Evolutionary conservation across 2,888 invertebrate genomes (phyloP).

Genomic region (Drosophila dives): DNA sequence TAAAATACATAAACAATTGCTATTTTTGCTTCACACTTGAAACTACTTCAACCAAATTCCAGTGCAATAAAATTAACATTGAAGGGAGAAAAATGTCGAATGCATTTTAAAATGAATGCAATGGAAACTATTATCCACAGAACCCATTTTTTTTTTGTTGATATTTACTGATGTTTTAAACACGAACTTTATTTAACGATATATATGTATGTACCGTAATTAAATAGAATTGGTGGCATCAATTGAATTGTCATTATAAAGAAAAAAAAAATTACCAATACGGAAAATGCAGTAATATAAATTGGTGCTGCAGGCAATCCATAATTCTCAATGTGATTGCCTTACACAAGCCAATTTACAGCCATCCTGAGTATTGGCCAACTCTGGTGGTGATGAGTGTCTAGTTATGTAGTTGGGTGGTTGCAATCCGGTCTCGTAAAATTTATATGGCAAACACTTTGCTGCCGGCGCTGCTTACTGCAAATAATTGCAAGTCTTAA

Average conservation of each 20-base stretch:
- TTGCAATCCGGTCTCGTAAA: slow-evolving; percentile 52
- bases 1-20: no score
- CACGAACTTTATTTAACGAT: neutral
- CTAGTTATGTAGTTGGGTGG: neutral
- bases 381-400: neutral
- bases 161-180: neutral
- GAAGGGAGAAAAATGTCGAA: neutral
- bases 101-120: neutral
- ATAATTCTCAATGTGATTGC: neutral
- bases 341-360: slow-evolving; percentile 41
- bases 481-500: slow-evolving; percentile 71
- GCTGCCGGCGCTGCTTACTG: slow-evolving; percentile 63
- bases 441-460: slow-evolving; percentile 65
- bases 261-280: slow-evolving; percentile 3
- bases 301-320: slow-evolving; percentile 21
- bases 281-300: slow-evolving; percentile 4
- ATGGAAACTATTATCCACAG: neutral
- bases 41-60: neutral
- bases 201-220: neutral
- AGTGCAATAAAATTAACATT: neutral
- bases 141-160: neutral
- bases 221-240: neutral
- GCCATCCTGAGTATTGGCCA: slow-evolving; percentile 29
- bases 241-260: slow-evolving; percentile 4
- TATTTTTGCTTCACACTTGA: neutral